These are phyloP conservation scores for Myodes glareolus DNA, from an alignment of 2,113 vertebrate genomes.

Conservation along the genomic window DNA sequence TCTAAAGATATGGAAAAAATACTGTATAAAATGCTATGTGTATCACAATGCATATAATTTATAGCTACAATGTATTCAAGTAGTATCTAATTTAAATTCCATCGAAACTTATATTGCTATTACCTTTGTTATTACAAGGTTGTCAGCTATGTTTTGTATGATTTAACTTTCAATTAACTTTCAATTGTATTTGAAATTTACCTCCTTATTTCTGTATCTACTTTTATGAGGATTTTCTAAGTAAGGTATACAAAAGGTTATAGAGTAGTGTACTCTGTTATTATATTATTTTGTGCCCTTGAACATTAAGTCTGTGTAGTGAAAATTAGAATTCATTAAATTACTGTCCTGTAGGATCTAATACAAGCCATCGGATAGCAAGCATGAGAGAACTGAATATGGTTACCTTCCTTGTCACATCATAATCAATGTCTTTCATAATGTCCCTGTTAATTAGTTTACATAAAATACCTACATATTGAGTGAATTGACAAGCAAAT, in stretches of 20 bases:
- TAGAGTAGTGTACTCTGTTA: neutral
- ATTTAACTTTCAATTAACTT: neutral
- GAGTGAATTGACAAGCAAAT: neutral
- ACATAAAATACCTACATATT: neutral
- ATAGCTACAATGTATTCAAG: neutral
- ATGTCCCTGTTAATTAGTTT: neutral
- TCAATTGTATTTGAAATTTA: neutral
- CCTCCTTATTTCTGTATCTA: neutral
- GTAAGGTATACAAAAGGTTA: neutral
- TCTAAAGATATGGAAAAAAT: neutral
- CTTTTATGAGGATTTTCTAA: neutral
- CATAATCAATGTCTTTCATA: neutral
- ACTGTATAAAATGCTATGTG: neutral
- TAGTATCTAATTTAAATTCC: neutral
- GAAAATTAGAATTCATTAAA: neutral
- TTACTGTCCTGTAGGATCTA: neutral
- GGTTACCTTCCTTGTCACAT: neutral
- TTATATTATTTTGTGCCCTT: neutral
- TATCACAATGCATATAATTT: neutral
- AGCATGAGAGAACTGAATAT: rapidly evolving
- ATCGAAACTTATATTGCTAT: neutral
- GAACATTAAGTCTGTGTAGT: rapidly evolving
- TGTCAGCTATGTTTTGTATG: neutral
- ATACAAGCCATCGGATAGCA: too few relatives aligned
- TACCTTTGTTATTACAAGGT: neutral